Conservation (phyloP, 1,140 invertebrate species). For the Muscidifurax raptorellus region DNA sequence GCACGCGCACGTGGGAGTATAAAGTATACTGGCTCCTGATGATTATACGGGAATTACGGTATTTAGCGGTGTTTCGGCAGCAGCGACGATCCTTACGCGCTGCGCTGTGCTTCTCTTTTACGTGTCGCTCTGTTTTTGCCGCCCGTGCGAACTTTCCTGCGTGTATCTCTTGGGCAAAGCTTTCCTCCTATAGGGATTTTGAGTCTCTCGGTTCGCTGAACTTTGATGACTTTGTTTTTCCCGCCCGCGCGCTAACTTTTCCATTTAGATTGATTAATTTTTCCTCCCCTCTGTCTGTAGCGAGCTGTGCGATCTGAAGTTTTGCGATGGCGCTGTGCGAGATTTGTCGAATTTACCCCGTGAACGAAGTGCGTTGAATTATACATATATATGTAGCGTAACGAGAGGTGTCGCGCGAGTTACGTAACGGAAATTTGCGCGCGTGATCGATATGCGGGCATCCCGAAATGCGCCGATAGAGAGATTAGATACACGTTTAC, state of each 20-base stretch:
- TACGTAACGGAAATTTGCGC: too few species aligned
- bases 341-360: too few species aligned
- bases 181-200: not conserved
- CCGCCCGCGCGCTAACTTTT: not conserved
- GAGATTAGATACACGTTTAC: too few species aligned
- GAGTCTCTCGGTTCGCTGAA: not conserved
- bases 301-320: too few species aligned
- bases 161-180: not conserved
- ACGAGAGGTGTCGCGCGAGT: too few species aligned
- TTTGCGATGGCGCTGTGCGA: too few species aligned
- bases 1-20: not conserved
- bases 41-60: conserved; percentile 35
- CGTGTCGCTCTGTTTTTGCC: not conserved
- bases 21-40: not conserved
- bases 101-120: not conserved
- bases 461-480: too few species aligned
- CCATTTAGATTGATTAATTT: conserved; percentile 31
- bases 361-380: too few species aligned
- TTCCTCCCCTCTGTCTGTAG: not conserved
- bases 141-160: not conserved
- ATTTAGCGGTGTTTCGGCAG: not conserved
- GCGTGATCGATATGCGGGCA: too few species aligned
- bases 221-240: conserved; percentile 5
- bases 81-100: not conserved
- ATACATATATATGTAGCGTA: too few species aligned